These are phyloP conservation scores for Acanthurus leucopareius DNA, from an alignment of 2,797 vertebrate genomes.

Conservation along the genomic window DNA sequence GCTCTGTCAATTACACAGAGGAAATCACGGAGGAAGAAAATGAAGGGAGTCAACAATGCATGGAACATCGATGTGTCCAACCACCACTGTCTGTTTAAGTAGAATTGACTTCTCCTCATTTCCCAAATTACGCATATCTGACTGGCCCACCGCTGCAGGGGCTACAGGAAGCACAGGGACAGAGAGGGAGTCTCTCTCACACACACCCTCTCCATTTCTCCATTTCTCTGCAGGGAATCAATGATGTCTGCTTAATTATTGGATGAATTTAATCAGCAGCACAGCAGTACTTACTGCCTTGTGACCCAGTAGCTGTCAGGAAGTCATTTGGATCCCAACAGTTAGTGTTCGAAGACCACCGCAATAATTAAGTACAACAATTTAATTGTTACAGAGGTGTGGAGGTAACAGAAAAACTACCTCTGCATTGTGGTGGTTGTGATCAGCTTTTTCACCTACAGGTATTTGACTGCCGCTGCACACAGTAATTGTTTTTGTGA, in stretches of 20 bases:
- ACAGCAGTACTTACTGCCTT: conserved; percentile 84
- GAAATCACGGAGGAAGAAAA: conserved; percentile 69
- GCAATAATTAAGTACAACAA: conserved; percentile 73
- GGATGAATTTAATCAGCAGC: conserved; percentile 86
- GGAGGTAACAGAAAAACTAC: conserved; percentile 46
- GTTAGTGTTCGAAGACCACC: conserved; percentile 64
- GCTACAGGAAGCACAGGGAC: conserved; percentile 77
- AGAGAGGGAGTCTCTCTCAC: conserved; percentile 40
- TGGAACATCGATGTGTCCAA: conserved; percentile 80
- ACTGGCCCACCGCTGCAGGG: conserved; percentile 86
- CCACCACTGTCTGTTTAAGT: conserved; percentile 77
- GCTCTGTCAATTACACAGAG: conserved; percentile 76
- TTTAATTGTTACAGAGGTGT: conserved; percentile 66
- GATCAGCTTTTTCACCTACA: conserved; percentile 19
- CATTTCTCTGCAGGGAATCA: conserved; percentile 84
- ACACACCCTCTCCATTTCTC: conserved; percentile 66
- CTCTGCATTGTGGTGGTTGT: conserved; percentile 13
- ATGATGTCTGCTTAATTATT: conserved; percentile 90
- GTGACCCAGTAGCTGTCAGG: conserved; percentile 83
- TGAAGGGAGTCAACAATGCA: conserved; percentile 73
- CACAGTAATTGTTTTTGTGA: conserved; percentile 19
- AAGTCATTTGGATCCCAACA: conserved; percentile 78
- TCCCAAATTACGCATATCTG: conserved; percentile 87
- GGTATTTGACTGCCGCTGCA: conserved; percentile 15
- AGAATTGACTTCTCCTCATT: conserved; percentile 85